A percentile compares a stretch with the other conserved stretches of the same genome.
phyloP scores from a whole-genome alignment of 2,797 vertebrate genomes.

The Cynopterus sphinx region DNA sequence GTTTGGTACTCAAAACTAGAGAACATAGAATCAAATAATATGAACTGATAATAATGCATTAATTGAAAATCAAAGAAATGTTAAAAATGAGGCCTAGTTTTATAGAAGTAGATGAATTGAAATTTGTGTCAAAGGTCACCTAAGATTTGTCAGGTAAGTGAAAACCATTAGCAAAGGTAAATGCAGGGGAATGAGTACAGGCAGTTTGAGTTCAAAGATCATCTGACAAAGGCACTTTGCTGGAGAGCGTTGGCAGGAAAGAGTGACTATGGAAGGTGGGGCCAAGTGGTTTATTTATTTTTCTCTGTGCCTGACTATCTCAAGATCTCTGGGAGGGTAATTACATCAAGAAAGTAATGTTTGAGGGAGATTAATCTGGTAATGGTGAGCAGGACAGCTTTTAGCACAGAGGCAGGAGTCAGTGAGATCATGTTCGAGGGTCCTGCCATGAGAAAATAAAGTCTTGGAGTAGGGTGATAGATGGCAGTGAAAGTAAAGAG shows the following conservation, averaged over 20 bases:
- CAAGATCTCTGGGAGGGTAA: slow-evolving; percentile 20
- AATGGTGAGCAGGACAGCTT: background rate
- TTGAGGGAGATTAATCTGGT: slow-evolving; percentile 35
- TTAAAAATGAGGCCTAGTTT: slow-evolving; percentile 26
- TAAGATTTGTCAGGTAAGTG: background rate
- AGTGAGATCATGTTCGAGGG: background rate
- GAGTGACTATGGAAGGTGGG: background rate
- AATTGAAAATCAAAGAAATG: slow-evolving; percentile 38
- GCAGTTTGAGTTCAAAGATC: background rate
- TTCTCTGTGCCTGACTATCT: background rate
- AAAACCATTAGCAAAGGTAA: background rate
- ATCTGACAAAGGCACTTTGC: background rate
- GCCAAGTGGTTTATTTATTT: background rate
- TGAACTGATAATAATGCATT: background rate
- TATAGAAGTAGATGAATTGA: slow-evolving; percentile 11
- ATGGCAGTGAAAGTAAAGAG: background rate
- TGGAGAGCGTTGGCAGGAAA: background rate
- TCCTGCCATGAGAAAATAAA: slow-evolving; percentile 13
- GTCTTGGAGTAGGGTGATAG: background rate
- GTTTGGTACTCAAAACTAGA: background rate
- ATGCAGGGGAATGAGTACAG: background rate
- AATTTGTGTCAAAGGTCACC: background rate
- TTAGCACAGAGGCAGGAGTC: background rate
- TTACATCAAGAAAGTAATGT: slow-evolving; percentile 27
- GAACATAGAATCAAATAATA: background rate